A percentile compares a stretch with the other conserved stretches of the same genome.
phyloP scores from a whole-genome alignment of 2,113 vertebrate genomes.

The Pavo muticus region DNA sequence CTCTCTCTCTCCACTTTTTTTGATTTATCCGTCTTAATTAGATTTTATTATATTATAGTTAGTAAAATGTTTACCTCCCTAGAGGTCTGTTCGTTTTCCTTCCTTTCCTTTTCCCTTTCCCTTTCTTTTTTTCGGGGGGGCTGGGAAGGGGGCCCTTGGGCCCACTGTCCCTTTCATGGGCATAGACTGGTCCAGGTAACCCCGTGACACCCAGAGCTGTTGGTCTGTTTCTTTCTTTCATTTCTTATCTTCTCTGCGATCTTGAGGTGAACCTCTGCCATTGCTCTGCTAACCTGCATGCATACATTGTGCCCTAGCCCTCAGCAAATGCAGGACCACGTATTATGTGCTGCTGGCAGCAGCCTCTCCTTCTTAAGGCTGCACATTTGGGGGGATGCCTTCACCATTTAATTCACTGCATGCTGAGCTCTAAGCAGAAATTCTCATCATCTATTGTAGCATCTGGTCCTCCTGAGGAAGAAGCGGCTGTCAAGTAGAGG shows the following conservation, averaged over 20 bases:
- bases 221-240: not conserved
- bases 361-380: not conserved
- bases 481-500: not conserved
- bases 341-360: not conserved
- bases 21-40: too few species aligned
- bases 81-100: too few species aligned
- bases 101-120: too few species aligned
- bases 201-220: not conserved
- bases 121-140: too few species aligned
- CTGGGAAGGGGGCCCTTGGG: too few species aligned
- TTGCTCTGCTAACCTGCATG: rapidly evolving
- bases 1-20: too few species aligned
- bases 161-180: too few species aligned
- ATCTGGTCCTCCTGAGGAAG: not conserved
- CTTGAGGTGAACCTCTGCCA: not conserved
- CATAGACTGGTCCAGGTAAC: too few species aligned
- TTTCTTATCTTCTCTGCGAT: not conserved
- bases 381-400: not conserved
- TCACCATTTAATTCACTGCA: not conserved
- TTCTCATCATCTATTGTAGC: not conserved
- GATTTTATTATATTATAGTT: too few species aligned
- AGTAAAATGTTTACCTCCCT: too few species aligned
- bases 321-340: not conserved
- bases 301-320: not conserved
- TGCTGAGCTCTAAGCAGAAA: not conserved